Evolutionary conservation across 1,140 invertebrate genomes (phyloP).

Genomic region (Cyclargus thomasi): DNA sequence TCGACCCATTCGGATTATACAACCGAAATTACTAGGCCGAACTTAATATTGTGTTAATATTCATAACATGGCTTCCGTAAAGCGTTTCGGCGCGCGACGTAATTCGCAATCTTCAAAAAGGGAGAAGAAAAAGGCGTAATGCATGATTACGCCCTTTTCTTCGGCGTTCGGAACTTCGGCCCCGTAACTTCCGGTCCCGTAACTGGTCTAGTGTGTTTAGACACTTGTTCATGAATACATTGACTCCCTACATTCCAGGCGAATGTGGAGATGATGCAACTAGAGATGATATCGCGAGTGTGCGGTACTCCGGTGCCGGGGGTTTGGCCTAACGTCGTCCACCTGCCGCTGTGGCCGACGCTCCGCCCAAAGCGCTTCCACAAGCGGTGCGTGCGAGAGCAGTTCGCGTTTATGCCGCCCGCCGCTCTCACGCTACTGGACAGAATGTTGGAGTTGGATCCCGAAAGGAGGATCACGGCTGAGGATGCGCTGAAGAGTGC

Average conservation of each 20-base stretch:
- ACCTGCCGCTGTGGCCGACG: slow-evolving; percentile 93
- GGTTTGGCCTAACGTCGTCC: slow-evolving; percentile 98
- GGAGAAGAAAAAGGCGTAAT: too few species aligned
- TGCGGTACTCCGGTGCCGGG: slow-evolving; percentile 97
- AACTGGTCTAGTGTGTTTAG: too few species aligned
- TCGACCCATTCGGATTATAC: too few species aligned
- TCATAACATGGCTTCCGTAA: too few species aligned
- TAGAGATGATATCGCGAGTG: slow-evolving; percentile 95
- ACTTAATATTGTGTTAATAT: too few species aligned
- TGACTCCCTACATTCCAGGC: slow-evolving; percentile 79
- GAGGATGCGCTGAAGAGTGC: slow-evolving; percentile 94
- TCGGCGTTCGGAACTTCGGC: too few species aligned
- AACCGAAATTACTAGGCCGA: too few species aligned
- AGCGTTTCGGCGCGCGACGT: too few species aligned
- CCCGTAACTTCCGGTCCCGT: too few species aligned
- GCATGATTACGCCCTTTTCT: too few species aligned
- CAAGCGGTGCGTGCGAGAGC: slow-evolving; percentile 91
- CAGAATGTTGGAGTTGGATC: slow-evolving; percentile 97
- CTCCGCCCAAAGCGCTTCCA: slow-evolving; percentile 95
- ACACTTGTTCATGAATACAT: too few species aligned
- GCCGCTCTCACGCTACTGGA: slow-evolving; percentile 95
- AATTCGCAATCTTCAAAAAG: too few species aligned
- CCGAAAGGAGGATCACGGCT: slow-evolving; percentile 93
- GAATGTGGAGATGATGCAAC: slow-evolving; percentile 93
- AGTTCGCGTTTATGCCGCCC: slow-evolving; percentile 93